phyloP scores from a whole-genome alignment of 2,113 vertebrate genomes.

The Ammodytes marinus region DNA sequence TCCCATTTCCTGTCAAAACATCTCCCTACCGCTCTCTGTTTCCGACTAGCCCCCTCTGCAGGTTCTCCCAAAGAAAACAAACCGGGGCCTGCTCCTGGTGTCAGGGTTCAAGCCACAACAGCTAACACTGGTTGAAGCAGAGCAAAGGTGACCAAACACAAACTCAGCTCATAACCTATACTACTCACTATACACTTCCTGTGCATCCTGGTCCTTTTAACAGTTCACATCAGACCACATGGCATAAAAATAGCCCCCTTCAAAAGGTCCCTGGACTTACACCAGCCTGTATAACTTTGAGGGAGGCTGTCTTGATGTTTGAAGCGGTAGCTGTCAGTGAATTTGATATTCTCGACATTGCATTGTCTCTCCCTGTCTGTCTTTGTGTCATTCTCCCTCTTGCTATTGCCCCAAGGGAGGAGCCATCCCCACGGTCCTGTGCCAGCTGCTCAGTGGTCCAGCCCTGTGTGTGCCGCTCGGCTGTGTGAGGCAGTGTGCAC shows the following conservation, averaged over 20 bases:
- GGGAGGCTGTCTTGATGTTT: conserved; percentile 53
- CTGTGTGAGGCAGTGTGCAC: conserved; percentile 74
- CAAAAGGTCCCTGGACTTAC: conserved; percentile 59
- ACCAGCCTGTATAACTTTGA: conserved; percentile 54
- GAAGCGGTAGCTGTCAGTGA: conserved; percentile 73
- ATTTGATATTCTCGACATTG: conserved; percentile 75
- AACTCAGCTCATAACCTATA: conserved; percentile 63
- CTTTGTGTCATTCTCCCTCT: conserved; percentile 72
- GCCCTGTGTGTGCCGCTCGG: conserved; percentile 66
- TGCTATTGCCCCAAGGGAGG: conserved; percentile 73
- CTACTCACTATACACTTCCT: conserved; percentile 69
- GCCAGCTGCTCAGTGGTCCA: conserved; percentile 83
- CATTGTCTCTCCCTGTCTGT: conserved; percentile 74
- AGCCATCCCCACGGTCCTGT: conserved; percentile 69
- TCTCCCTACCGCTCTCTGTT: conserved; percentile 58
- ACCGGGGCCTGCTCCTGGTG: conserved; percentile 43
- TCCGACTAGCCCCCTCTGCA: conserved; percentile 61
- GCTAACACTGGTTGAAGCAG: conserved; percentile 50
- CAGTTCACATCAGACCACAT: conserved; percentile 50
- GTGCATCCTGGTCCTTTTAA: conserved; percentile 38
- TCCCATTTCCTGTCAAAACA: conserved; percentile 81
- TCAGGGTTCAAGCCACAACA: conserved; percentile 68
- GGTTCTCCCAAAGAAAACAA: conserved; percentile 73
- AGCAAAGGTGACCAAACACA: conserved; percentile 77
- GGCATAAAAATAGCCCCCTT: conserved; percentile 8